Conservation (phyloP, 1,140 invertebrate genomes). For the Latrodectus geometricus region DNA sequence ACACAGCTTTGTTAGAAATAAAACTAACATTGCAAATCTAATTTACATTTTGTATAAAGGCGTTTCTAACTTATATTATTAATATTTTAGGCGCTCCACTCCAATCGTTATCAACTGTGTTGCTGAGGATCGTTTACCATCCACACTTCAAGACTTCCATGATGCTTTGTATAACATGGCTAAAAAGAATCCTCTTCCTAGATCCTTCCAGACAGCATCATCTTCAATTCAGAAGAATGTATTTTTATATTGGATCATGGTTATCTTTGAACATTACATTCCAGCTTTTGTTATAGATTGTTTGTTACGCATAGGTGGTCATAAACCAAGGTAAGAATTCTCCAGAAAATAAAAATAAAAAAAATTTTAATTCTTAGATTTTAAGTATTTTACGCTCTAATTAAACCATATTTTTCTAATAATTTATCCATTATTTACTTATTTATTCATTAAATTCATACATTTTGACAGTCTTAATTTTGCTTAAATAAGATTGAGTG, state of each 20-base stretch:
- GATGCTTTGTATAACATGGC: conserved; percentile 43
- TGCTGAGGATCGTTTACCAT: conserved; percentile 70
- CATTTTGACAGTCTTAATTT: background rate
- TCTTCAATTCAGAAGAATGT: conserved; percentile 47
- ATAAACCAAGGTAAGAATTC: conserved; percentile 62
- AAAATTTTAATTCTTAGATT: no score
- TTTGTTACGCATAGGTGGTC: conserved; percentile 54
- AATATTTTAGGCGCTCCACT: conserved; percentile 1
- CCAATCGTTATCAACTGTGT: conserved; percentile 37
- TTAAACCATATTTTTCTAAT: no score
- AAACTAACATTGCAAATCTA: no score
- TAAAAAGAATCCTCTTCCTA: conserved; percentile 58
- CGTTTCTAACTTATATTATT: conserved; percentile 48
- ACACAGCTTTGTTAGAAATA: no score
- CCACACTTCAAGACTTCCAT: conserved; percentile 77
- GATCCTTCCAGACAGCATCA: conserved; percentile 63
- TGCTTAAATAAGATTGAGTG: background rate
- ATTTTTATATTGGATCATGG: conserved; percentile 51
- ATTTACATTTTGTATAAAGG: no score
- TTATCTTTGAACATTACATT: conserved; percentile 61
- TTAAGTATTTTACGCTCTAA: no score
- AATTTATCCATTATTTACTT: no score
- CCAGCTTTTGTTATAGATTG: conserved; percentile 62
- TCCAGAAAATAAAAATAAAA: no score
- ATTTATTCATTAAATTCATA: no score